These are phyloP conservation scores for Scolanthus callimorphus DNA, from an alignment of 92 coral and sea anemone species.

Conservation along the genomic window DNA sequence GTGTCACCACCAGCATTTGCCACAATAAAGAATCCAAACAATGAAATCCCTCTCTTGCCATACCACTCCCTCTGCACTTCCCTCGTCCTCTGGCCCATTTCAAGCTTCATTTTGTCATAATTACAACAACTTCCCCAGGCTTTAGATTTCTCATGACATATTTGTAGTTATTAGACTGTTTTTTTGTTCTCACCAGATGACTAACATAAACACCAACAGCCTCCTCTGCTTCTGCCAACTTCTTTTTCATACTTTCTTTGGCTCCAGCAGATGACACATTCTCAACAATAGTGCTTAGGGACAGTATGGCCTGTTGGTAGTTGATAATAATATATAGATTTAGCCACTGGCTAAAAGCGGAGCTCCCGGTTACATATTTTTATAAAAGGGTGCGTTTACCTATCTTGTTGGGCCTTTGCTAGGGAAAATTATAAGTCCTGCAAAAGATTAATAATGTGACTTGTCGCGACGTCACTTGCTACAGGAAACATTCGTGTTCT, in stretches of 20 bases:
- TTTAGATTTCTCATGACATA: slow-evolving; percentile 24
- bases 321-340: too few species aligned
- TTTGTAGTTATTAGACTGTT: slow-evolving; percentile 12
- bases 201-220: slow-evolving; percentile 19
- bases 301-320: slow-evolving; percentile 1
- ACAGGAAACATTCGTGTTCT: too few species aligned
- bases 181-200: slow-evolving; percentile 35
- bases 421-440: too few species aligned
- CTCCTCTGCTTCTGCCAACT: slow-evolving; percentile 16
- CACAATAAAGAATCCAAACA: slow-evolving; percentile 28
- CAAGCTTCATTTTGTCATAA: slow-evolving; percentile 47
- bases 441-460: too few species aligned
- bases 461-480: too few species aligned
- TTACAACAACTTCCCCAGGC: slow-evolving; percentile 25
- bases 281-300: too few species aligned
- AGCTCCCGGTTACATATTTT: too few species aligned
- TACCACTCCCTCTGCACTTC: slow-evolving; percentile 54
- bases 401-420: too few species aligned
- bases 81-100: slow-evolving; percentile 21
- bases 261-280: too few species aligned
- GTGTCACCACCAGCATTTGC: slow-evolving; percentile 5
- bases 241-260: slow-evolving; percentile 6
- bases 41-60: slow-evolving; percentile 46
- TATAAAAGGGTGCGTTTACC: too few species aligned
- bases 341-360: too few species aligned